A percentile compares a stretch with the other conserved stretches of the same genome.
These are phyloP conservation scores for Conistra vaccinii DNA, from an alignment of 2,888 invertebrate species.

Conservation along the genomic window DNA sequence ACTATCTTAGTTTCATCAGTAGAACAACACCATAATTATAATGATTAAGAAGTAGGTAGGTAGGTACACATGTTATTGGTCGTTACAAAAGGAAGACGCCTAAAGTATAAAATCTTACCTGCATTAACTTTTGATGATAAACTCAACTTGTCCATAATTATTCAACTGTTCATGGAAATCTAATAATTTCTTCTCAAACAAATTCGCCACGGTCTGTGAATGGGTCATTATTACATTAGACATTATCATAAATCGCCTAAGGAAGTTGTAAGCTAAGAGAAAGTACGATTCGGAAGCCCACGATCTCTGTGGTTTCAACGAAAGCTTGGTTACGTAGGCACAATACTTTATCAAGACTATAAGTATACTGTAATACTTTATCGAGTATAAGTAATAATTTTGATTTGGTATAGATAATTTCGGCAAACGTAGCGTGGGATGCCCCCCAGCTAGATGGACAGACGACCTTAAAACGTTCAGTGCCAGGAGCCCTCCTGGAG, in stretches of 20 bases:
- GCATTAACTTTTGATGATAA: neutral
- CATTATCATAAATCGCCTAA: constrained; percentile 35
- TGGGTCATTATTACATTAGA: constrained; percentile 18
- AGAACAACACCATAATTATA: neutral
- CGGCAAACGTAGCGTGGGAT: too few relatives aligned
- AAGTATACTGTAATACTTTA: too few relatives aligned
- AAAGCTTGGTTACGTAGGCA: constrained; percentile 21
- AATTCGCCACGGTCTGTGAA: constrained; percentile 38
- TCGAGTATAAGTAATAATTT: neutral
- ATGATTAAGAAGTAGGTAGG: neutral
- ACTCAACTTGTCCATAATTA: neutral
- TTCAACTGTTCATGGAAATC: constrained; percentile 4
- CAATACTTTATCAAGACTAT: neutral
- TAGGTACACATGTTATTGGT: neutral
- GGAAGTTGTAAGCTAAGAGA: constrained; percentile 38
- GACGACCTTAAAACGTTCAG: too few relatives aligned
- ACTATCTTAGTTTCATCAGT: neutral
- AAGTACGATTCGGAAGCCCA: constrained; percentile 50
- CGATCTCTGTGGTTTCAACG: neutral
- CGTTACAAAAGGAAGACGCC: neutral
- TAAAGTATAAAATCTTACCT: neutral
- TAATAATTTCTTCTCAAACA: neutral
- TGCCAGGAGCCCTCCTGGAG: too few relatives aligned
- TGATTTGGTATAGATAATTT: neutral
- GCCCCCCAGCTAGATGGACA: too few relatives aligned